Evolutionary conservation across 2,888 invertebrate genomes (phyloP).

Genomic region (Oxycera nigricornis): DNA sequence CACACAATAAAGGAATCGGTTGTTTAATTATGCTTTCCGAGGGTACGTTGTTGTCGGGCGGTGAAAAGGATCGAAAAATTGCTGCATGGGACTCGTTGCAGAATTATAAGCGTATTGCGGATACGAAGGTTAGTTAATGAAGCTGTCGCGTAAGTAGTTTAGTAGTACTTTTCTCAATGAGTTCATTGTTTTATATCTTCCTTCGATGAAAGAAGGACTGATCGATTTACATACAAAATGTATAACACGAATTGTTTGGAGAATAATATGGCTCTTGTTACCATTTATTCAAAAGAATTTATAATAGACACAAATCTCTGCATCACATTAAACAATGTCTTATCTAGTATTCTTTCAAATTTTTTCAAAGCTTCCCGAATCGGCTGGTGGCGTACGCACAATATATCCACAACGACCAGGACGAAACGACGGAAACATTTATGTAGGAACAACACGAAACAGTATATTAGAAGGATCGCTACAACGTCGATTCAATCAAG

Average conservation of each 20-base stretch:
- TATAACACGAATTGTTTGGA: too few species aligned
- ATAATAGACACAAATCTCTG: too few species aligned
- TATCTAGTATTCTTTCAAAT: too few species aligned
- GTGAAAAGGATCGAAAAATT: conserved; percentile 88
- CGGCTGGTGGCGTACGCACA: conserved; percentile 86
- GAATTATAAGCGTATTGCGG: conserved; percentile 88
- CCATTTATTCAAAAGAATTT: too few species aligned
- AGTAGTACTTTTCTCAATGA: too few species aligned
- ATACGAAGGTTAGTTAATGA: conserved; percentile 81
- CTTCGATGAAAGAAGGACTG: too few species aligned
- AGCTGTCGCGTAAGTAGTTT: too few species aligned
- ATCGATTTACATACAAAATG: too few species aligned
- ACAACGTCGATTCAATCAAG: conserved; percentile 85
- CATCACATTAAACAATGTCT: too few species aligned
- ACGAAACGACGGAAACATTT: conserved; percentile 87
- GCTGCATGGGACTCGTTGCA: conserved; percentile 92
- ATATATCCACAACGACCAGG: conserved; percentile 89
- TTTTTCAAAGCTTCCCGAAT: conserved; percentile 89
- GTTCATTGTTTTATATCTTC: too few species aligned
- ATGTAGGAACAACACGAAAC: conserved; percentile 88
- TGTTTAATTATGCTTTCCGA: conserved; percentile 88
- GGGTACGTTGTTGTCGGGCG: conserved; percentile 88
- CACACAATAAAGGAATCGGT: conserved; percentile 87
- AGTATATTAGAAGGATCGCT: conserved; percentile 90
- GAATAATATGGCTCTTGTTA: too few species aligned